Conservation (phyloP, 1,140 invertebrate genomes). For the Melipona quadrifasciata region DNA sequence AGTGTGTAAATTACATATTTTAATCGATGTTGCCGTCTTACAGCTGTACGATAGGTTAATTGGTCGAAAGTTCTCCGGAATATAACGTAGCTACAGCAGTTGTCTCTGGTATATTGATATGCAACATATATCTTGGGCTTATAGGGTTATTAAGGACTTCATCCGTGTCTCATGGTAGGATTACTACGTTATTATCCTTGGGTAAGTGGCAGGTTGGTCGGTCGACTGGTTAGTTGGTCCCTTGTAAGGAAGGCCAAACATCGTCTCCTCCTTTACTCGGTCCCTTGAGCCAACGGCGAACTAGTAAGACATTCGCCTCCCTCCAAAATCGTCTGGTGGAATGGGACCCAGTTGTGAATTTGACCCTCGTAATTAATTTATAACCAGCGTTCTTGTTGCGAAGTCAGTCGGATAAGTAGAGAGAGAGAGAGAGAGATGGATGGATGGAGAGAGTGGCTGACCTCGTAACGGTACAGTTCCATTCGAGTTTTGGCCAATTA, state of each 20-base stretch:
- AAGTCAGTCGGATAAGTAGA: conserved; percentile 51
- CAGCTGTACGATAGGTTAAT: conserved; percentile 44
- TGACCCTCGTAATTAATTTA: conserved; percentile 78
- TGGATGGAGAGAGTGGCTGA: conserved; percentile 40
- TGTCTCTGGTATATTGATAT: conserved; percentile 63
- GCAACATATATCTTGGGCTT: conserved; percentile 67
- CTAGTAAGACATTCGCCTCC: conserved; percentile 71
- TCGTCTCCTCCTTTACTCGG: conserved; percentile 68
- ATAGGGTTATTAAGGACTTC: conserved; percentile 72
- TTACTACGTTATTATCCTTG: conserved; percentile 80
- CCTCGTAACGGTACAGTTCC: conserved; percentile 47
- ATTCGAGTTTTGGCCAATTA: conserved; percentile 48
- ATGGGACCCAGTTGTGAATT: conserved; percentile 70
- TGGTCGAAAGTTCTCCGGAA: conserved; percentile 12
- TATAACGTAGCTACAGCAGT: conserved; percentile 28
- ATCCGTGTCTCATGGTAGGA: conserved; percentile 76
- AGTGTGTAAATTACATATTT: neutral
- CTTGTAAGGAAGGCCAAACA: conserved; percentile 78
- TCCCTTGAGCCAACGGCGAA: conserved; percentile 62
- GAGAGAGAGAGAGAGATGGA: no score
- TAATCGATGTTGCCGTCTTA: neutral
- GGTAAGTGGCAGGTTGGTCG: conserved; percentile 77
- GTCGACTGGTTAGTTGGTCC: conserved; percentile 65
- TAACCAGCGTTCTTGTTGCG: conserved; percentile 70
- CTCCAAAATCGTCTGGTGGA: conserved; percentile 51